Base-by-base conservation (phyloP, 37 sponge, comb jelly and placozoan genomes). In the Cladorhizidae sp. region DNA sequence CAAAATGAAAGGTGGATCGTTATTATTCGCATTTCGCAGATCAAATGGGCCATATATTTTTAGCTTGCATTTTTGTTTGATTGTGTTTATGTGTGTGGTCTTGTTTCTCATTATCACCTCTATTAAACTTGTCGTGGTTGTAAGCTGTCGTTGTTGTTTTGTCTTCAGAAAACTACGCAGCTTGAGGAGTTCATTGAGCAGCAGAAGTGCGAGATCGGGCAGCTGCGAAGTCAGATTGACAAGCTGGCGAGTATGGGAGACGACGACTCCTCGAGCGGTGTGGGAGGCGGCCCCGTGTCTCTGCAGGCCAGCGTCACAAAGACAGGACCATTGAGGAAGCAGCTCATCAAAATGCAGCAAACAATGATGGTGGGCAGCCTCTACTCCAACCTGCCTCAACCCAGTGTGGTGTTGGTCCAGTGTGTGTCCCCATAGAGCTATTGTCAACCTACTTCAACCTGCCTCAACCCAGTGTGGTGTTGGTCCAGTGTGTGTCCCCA, bases 101-200 rank as follows among this genome's bases (percentile, higher is more conserved):
- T 45, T 45, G 49, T 45, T 45, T 45, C 9, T 45, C 9, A 45
- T 9, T 5, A 45, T 45, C 5, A 12, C 49, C 5, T 45, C 9
- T 9, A 45, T 25, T 70, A 33, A 52, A 20, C n/a, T 29, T 52
- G 11, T 52, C 40, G 29, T 17, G 32, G 29, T 37, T 54, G 55
- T 54, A 54, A 20, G 17, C 55, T 54, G 17, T 65, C 5, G 3
- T 49, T 40, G 45, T 77, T 37, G 14, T 83, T 35, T 75, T 6
- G 1, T 29, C 0, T 52, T 18, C 41, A 90, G 90, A 85, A 85
- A 82, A 82, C 82, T 0, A 58, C 62, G 7, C 86, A 91, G 23
- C 77, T 91, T 25, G 83, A 91, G 29, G 86, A 86, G 51, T 83
- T 86, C 23, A 86, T 91, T 29, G 86, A 91, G 41, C 78, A 73